Conservation (phyloP, 2,113 vertebrate genomes). For the Aspiorhynchus laticeps region DNA sequence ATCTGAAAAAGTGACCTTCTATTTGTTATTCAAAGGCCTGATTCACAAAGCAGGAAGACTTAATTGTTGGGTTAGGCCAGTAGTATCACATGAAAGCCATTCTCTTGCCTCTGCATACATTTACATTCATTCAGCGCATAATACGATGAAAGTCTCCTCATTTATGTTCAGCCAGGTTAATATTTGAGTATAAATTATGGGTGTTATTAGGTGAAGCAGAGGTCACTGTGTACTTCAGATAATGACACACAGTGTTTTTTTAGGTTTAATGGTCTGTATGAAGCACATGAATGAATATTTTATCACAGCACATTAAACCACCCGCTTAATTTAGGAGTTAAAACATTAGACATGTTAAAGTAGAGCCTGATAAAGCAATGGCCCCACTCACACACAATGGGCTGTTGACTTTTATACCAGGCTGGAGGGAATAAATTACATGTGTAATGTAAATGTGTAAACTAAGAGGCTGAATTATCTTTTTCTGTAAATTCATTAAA, state of each 20-base stretch:
- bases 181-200: conserved; percentile 60
- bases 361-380: conserved; percentile 9
- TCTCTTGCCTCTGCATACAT: conserved; percentile 4
- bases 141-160: conserved; percentile 29
- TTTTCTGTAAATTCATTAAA: background rate
- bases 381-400: conserved; percentile 25
- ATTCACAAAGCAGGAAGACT: conserved; percentile 48
- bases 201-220: conserved; percentile 54
- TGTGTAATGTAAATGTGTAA: background rate
- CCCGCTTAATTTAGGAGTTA: conserved; percentile 55
- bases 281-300: conserved; percentile 61
- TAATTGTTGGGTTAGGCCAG: conserved; percentile 40
- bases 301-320: conserved; percentile 64
- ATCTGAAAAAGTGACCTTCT: conserved; percentile 14
- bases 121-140: background rate
- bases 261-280: conserved; percentile 56
- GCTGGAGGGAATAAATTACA: background rate
- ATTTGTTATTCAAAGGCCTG: conserved; percentile 54
- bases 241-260: conserved; percentile 6
- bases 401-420: background rate
- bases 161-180: conserved; percentile 58
- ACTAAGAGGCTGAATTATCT: background rate
- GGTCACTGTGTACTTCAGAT: conserved; percentile 53
- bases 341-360: conserved; percentile 60
- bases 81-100: conserved; percentile 38